These are phyloP conservation scores for Halocaridina rubra DNA, from an alignment of 2,888 invertebrate genomes.

Conservation along the genomic window DNA sequence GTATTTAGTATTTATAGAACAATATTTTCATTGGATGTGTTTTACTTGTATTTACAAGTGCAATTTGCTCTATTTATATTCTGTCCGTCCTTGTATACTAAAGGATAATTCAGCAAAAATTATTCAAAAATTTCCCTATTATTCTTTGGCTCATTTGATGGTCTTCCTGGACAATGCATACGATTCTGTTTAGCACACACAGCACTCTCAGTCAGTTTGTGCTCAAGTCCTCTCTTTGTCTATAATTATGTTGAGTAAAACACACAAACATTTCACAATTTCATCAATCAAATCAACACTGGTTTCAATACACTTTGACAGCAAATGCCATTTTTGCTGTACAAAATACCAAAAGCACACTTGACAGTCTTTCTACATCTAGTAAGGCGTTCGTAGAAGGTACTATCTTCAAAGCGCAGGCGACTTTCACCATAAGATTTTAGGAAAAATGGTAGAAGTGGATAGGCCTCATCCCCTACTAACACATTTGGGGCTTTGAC, in stretches of 20 bases:
- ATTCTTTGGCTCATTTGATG: not conserved
- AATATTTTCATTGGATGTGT: too few species aligned
- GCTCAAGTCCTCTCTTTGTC: not conserved
- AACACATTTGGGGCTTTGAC: not conserved
- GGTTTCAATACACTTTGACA: too few species aligned
- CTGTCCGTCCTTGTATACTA: not conserved
- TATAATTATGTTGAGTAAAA: slow-evolving; percentile 31
- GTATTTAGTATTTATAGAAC: too few species aligned
- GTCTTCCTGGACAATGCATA: not conserved
- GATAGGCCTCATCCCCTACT: slow-evolving; percentile 26
- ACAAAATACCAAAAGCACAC: slow-evolving; percentile 29
- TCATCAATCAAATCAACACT: too few species aligned
- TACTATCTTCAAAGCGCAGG: slow-evolving; percentile 14
- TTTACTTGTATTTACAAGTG: too few species aligned
- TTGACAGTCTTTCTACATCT: slow-evolving; percentile 25
- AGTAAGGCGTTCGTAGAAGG: slow-evolving; percentile 21
- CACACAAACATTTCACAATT: slow-evolving; percentile 25
- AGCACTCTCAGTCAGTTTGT: not conserved
- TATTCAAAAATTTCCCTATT: not conserved
- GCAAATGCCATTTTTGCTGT: slow-evolving; percentile 28
- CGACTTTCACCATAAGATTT: slow-evolving; percentile 12
- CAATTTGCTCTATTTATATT: not conserved
- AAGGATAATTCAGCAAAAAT: slow-evolving; percentile 9
- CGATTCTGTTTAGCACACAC: not conserved
- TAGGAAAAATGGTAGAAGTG: slow-evolving; percentile 23